Evolutionary conservation across 2,888 invertebrate genomes (phyloP), one percentile per base, ranked within the genome.

Genomic region (Podotricha telesiphe): DNA sequence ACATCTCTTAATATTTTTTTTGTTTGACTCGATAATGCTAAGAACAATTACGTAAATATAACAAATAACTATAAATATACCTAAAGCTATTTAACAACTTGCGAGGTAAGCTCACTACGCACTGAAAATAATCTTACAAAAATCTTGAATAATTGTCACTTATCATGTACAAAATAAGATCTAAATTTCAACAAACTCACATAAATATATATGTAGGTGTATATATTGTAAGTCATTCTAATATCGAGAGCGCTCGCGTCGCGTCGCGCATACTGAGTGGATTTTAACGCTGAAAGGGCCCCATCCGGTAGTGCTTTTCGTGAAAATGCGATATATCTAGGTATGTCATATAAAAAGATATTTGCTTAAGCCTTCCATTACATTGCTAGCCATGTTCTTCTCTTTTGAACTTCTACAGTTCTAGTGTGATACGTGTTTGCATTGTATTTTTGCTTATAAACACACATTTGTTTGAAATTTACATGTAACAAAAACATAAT

Each of bases 191-290:
- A 19, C 40, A 56, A 37, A 56, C 37, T 17, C 13, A 56, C 19
- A 19, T 40, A 56, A 13, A 42, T 28, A 51, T 51, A 51, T 15
- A 51, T 51, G 15, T 22, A 15, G 11, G 7, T n/a, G 7, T 15
- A 15, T 45, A 45, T 45, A n/a, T 51, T 28, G 15, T 28, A 42
- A 20, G 58, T 58, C 79, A 79, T 79, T 82, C 80, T 83, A 85
- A 84, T 84, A 85, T 82, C 79, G 81, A 76, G 77, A 77, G 79
- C 64, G 73, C 77, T 61, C 82, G 82, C 82, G 83, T 64, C 83
- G 82, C 82, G 83, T 71, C 79, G 76, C 80, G 86, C 86, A 86
- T 86, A 86, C 83, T 80, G 80, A 86, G 83, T 80, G 71, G 76
- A 73, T 68, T 78, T 83, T 86, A 85, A 76, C 73, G 75, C 80